A percentile compares a stretch with the other conserved stretches of the same genome.
Conservation (phyloP, 2,113 vertebrate species). For the Edolisoma coerulescens region DNA sequence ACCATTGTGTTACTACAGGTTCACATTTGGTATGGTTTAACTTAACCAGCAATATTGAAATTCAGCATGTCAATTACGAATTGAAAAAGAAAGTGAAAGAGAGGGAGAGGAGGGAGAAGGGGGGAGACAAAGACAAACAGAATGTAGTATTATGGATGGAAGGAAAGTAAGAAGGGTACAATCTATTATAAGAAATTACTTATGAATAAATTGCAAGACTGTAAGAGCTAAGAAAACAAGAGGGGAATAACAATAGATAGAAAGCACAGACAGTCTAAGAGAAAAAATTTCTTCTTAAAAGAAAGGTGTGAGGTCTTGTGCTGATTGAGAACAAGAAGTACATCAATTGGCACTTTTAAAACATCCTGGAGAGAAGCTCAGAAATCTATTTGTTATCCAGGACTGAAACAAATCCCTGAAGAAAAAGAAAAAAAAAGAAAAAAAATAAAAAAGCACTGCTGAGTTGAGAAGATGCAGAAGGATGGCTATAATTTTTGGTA, state of each 20-base stretch:
- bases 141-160: neutral
- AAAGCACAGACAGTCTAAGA: neutral
- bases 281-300: neutral
- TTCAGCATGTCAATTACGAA: neutral
- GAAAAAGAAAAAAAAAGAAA: neutral
- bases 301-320: neutral
- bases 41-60: neutral
- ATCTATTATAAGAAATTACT: slow-evolving; percentile 51
- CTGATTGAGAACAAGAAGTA: neutral
- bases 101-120: neutral
- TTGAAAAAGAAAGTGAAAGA: neutral
- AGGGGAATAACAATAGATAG: slow-evolving; percentile 22
- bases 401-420: neutral
- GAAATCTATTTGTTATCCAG: neutral
- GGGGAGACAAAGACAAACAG: neutral
- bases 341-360: neutral
- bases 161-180: slow-evolving; percentile 23
- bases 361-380: neutral
- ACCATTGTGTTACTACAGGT: neutral
- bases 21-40: neutral
- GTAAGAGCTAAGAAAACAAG: slow-evolving; percentile 26
- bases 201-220: slow-evolving; percentile 21
- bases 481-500: neutral
- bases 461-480: neutral
- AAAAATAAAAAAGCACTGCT: neutral